Percentiles rank a stretch among this genome's conserved stretches.
phyloP scores from a whole-genome alignment of 1,140 invertebrate genomes.

The Rhyacophila brunnea region DNA sequence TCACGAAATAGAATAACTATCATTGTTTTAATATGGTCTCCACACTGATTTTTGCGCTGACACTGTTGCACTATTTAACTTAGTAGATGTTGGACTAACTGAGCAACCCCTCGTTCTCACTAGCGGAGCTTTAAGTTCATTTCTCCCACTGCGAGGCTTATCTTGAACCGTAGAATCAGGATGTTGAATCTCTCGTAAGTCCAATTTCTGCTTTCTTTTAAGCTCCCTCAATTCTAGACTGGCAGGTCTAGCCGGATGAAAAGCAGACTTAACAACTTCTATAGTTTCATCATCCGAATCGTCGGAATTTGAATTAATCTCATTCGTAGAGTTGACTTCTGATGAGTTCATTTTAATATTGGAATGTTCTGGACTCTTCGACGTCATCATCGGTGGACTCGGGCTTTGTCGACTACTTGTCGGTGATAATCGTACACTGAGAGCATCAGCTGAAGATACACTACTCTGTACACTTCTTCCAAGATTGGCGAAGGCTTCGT shows the following conservation, averaged over 20 bases:
- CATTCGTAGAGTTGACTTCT: slow-evolving; percentile 61
- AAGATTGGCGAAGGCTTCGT: slow-evolving; percentile 41
- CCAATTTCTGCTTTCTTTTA: slow-evolving; percentile 37
- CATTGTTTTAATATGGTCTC: slow-evolving; percentile 67
- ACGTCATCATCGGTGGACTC: slow-evolving; percentile 43
- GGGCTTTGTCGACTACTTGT: slow-evolving; percentile 55
- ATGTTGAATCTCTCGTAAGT: slow-evolving; percentile 47
- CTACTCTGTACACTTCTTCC: slow-evolving; percentile 48
- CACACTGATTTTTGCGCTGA: slow-evolving; percentile 67
- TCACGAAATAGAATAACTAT: too few relatives aligned
- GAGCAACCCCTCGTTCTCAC: slow-evolving; percentile 49
- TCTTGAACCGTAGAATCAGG: slow-evolving; percentile 62
- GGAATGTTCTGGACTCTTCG: slow-evolving; percentile 49
- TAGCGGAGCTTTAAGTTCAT: slow-evolving; percentile 63
- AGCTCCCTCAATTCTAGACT: slow-evolving; percentile 50
- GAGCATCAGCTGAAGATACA: slow-evolving; percentile 49
- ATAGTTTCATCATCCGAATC: slow-evolving; percentile 66
- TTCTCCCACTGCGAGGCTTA: slow-evolving; percentile 42
- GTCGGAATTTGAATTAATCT: slow-evolving; percentile 61
- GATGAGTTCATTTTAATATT: slow-evolving; percentile 52
- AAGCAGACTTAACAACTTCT: slow-evolving; percentile 75
- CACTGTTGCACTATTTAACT: slow-evolving; percentile 56
- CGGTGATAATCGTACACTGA: slow-evolving; percentile 53
- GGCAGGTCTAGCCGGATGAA: slow-evolving; percentile 58
- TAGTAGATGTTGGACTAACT: slow-evolving; percentile 59